A percentile compares a stretch with the other conserved stretches of the same genome.
Conservation (phyloP, 2,113 vertebrate species). For the Thymallus thymallus region DNA sequence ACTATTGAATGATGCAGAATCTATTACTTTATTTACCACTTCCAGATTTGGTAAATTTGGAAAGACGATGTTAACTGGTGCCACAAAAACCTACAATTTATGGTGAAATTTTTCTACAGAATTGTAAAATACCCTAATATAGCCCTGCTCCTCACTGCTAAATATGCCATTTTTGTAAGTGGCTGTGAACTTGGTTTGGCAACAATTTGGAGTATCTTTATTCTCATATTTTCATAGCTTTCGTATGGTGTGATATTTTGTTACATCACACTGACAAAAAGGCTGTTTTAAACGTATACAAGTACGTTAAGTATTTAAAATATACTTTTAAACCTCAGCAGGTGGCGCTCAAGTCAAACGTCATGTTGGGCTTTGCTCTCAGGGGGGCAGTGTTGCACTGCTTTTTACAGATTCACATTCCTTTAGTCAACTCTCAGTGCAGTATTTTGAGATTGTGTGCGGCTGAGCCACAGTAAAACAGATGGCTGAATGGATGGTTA, state of each 20-base stretch:
- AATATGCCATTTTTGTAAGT: conserved; percentile 48
- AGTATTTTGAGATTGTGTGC: conserved; percentile 21
- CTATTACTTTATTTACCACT: no score
- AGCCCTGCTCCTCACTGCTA: conserved; percentile 39
- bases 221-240: conserved; percentile 28
- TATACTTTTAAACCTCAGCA: conserved; percentile 33
- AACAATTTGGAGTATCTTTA: conserved; percentile 36
- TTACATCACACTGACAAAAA: no score
- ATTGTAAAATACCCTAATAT: conserved; percentile 44
- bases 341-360: conserved; percentile 29
- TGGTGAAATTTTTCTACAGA: conserved; percentile 31
- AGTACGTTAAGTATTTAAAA: no score
- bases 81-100: conserved; percentile 52
- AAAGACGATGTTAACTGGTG: conserved; percentile 40
- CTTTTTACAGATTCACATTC: conserved; percentile 1
- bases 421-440: background rate
- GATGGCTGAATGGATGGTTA: background rate
- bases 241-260: no score
- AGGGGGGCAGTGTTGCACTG: conserved; percentile 68
- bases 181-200: conserved; percentile 33
- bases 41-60: conserved; percentile 39
- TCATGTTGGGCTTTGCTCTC: conserved; percentile 10
- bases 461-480: background rate
- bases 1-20: conserved; percentile 34
- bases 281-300: no score